phyloP scores from a whole-genome alignment of 2,113 vertebrate species.

The Euleptes europaea region DNA sequence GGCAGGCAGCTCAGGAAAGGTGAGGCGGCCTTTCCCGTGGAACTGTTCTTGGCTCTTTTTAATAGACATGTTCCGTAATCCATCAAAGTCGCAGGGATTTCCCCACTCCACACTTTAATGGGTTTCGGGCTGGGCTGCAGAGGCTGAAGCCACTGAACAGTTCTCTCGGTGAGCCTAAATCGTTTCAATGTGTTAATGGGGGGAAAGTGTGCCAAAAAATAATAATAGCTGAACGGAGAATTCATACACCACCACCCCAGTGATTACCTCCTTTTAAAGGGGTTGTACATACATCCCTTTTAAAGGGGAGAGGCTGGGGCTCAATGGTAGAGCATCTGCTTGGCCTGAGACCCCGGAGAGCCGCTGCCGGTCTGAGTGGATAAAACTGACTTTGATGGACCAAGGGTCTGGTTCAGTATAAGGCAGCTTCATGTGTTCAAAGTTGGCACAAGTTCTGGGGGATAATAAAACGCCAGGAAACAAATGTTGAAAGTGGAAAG shows the following conservation, averaged over 20 bases:
- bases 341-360: no score
- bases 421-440: no score
- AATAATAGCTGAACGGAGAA: neutral
- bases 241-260: neutral
- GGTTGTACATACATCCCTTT: no score
- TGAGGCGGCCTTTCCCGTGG: neutral
- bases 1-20: neutral
- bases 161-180: neutral
- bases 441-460: neutral
- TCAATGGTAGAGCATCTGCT: no score
- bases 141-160: neutral
- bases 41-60: neutral
- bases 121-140: neutral
- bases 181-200: neutral
- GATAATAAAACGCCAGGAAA: slow-evolving; percentile 5
- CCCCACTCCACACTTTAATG: neutral
- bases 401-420: no score
- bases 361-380: no score
- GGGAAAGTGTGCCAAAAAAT: no score
- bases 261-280: neutral
- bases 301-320: no score
- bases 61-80: neutral
- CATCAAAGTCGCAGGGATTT: neutral
- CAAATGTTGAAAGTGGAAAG: slow-evolving; percentile 1
- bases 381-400: no score